phyloP scores from a whole-genome alignment of 2,113 vertebrate genomes.

The Tichodroma muraria region DNA sequence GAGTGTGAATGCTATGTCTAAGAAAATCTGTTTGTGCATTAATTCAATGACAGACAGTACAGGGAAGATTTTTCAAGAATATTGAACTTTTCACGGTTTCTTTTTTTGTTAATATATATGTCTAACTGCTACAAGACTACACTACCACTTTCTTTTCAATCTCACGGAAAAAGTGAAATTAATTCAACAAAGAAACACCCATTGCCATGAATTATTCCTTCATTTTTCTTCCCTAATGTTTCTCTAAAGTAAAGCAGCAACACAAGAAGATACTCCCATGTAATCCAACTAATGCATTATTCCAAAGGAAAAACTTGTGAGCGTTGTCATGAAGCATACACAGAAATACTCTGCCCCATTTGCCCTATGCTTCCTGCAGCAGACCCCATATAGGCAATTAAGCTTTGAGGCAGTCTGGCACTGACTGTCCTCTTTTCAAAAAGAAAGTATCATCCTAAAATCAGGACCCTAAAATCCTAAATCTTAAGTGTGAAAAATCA shows the following conservation, averaged over 20 bases:
- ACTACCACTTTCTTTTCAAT: background rate
- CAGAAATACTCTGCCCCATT: background rate
- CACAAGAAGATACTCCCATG: background rate
- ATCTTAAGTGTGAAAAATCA: background rate
- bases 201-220: background rate
- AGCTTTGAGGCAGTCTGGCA: background rate
- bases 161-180: background rate
- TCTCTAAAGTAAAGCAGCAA: background rate
- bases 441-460: background rate
- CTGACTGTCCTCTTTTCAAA: background rate
- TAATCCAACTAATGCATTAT: background rate
- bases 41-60: background rate
- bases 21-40: background rate
- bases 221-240: background rate
- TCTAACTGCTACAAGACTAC: background rate
- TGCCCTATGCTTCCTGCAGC: background rate
- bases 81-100: background rate
- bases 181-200: background rate
- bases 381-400: background rate
- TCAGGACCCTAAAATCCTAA: no score
- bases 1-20: background rate
- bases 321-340: background rate
- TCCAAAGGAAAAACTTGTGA: background rate
- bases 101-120: background rate
- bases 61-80: background rate